Evolutionary conservation across 1,140 invertebrate species (phyloP).

Genomic region (Heterodera carotae): DNA sequence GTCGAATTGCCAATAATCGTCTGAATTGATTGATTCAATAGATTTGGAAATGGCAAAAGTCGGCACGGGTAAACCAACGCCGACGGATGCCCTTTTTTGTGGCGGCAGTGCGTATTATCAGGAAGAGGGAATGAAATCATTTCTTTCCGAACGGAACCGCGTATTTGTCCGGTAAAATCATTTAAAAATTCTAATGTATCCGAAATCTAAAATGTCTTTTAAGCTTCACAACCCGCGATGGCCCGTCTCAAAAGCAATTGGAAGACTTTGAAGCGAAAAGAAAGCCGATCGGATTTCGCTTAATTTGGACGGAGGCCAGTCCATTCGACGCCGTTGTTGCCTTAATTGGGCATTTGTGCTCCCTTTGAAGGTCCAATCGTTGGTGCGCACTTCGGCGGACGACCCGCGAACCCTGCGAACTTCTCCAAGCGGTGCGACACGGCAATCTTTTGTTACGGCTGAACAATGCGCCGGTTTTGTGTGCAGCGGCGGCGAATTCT

Average conservation of each 20-base stretch:
- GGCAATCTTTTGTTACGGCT: not conserved
- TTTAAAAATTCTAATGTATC: no score
- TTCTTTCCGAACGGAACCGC: conserved; percentile 48
- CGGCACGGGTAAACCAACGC: not conserved
- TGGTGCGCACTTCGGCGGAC: conserved; percentile 23
- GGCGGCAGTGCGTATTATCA: conserved; percentile 48
- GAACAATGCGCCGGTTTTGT: conserved; percentile 42
- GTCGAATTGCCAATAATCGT: not conserved
- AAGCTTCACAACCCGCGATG: conserved; percentile 52
- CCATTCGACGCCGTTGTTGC: not conserved
- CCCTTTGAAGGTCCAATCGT: conserved; percentile 16
- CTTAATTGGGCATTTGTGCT: no score
- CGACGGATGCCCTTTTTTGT: conserved; percentile 34
- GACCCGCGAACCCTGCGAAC: not conserved
- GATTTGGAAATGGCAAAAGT: not conserved
- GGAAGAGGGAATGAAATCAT: conserved; percentile 56
- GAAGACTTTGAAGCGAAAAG: conserved; percentile 36
- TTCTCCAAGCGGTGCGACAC: not conserved
- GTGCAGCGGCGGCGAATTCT: conserved; percentile 50
- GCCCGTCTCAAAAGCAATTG: conserved; percentile 47
- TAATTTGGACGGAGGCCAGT: conserved; percentile 53
- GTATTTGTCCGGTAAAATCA: conserved; percentile 51
- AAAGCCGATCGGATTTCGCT: conserved; percentile 49
- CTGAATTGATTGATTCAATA: not conserved
- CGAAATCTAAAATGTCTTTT: not conserved